phyloP scores from a whole-genome alignment of 2,113 vertebrate species.

The Hoplias malabaricus region DNA sequence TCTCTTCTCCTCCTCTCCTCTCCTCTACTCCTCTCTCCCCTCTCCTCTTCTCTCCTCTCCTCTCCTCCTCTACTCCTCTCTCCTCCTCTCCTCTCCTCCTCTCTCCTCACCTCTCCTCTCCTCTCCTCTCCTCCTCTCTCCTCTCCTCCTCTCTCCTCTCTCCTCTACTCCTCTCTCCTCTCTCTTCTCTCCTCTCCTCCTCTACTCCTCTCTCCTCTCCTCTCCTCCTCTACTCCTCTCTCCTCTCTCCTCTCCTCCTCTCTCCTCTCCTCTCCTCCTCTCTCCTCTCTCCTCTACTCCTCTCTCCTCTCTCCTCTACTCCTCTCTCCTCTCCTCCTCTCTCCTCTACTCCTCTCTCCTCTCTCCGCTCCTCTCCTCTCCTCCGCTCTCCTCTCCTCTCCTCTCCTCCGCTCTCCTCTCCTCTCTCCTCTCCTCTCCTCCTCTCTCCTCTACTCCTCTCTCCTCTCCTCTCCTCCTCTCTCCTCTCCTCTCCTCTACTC shows the following conservation, averaged over 20 bases:
- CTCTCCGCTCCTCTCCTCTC: too few species aligned
- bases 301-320: not conserved
- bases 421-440: too few species aligned
- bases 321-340: not conserved
- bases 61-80: too few species aligned
- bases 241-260: not conserved
- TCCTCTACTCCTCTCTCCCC: too few species aligned
- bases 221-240: not conserved
- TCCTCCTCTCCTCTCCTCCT: not conserved
- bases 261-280: not conserved
- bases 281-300: not conserved
- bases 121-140: not conserved
- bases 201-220: not conserved
- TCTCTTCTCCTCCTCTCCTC: not conserved
- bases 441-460: too few species aligned
- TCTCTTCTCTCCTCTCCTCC: not conserved
- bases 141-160: not conserved
- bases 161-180: not conserved
- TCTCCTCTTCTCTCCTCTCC: too few species aligned
- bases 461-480: too few species aligned
- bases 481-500: too few species aligned
- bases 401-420: too few species aligned
- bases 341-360: too few species aligned
- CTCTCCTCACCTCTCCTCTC: not conserved
- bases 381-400: too few species aligned